Base-by-base conservation (phyloP, 2,888 invertebrate species). In the Diaperis boleti region DNA sequence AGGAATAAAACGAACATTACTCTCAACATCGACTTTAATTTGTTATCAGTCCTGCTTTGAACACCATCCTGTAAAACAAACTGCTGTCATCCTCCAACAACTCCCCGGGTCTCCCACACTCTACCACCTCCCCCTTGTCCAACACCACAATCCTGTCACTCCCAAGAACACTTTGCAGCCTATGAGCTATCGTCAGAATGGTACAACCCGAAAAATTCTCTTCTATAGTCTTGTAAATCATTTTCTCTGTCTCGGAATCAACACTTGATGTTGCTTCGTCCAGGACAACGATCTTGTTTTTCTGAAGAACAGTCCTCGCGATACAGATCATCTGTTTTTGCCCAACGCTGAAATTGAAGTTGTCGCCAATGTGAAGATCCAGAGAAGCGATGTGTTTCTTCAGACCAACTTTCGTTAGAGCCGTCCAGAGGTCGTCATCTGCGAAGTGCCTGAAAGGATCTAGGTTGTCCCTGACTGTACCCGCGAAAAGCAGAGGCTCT, bases 231-330 rank as follows among this genome's bases (percentile, higher is more conserved):
- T 83, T 84, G 75, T 93, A 92, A 65, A 93, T 92, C 11, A 92
- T 78, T 1, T 85, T 86, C 74, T 92, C 92, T 17, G 92, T 92
- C 54, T 88, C 86, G 0, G 88, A 88, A 79, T 92, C 92, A 1
- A 92, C 90, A 76, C 92, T 92, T 29, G 92, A 92, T 0, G 92
- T 92, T 44, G 92, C 92, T 82, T 93, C 92, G 76, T 92, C 78
- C 52, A 78, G 62, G 4, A 77, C 65, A 2, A 77, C 56, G 14
- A 77, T 72, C 47, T 72, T 74, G 50, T 72, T 74, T 13, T 73
- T 69, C n/a, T 92, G 22, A 3, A 77, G 35, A 33, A 86, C 78
- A 2, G 86, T 89, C 11, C 90, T 78, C 0, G 89, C 89, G 10
- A 91, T 81, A 70, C 89, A 90, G 52, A 90, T 79, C 37, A 90